Percentiles rank a stretch among this genome's conserved stretches.
phyloP scores from a whole-genome alignment of 1,140 invertebrate genomes.

The Hylaeus volcanicus region DNA sequence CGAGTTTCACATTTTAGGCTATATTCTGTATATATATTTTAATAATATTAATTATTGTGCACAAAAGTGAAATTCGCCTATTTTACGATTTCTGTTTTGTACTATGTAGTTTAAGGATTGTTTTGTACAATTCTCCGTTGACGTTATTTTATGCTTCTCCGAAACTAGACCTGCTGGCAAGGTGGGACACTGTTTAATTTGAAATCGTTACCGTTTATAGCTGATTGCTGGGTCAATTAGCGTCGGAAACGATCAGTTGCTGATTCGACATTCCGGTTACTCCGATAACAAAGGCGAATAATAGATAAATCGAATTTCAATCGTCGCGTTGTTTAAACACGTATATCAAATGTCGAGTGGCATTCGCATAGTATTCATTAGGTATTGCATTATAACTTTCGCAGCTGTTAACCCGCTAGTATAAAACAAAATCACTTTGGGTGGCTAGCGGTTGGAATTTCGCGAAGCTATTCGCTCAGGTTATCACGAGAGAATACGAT shows the following conservation, averaged over 20 bases:
- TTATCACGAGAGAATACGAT: not conserved
- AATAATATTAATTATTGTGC: conserved; percentile 38
- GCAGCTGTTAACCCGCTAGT: not conserved
- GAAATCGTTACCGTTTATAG: conserved; percentile 14
- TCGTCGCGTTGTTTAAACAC: not conserved
- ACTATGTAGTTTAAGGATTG: not conserved
- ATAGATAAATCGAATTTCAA: not conserved
- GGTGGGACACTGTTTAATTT: conserved; percentile 34
- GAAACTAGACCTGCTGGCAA: conserved; percentile 56
- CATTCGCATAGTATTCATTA: conserved; percentile 22
- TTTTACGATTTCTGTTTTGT: not conserved
- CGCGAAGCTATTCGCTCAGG: not conserved
- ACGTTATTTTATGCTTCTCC: conserved; percentile 1
- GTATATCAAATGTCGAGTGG: not conserved
- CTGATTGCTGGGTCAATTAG: conserved; percentile 75
- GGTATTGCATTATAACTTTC: conserved; percentile 16
- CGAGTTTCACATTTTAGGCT: too few relatives aligned
- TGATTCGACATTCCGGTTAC: conserved; percentile 40
- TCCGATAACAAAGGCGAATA: conserved; percentile 5
- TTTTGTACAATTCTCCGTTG: not conserved
- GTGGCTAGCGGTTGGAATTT: not conserved
- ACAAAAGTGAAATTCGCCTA: conserved; percentile 19
- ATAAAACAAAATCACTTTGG: not conserved
- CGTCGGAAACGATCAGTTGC: conserved; percentile 22
- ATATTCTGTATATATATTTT: conserved; percentile 11